phyloP scores from a whole-genome alignment of 2,113 vertebrate genomes.

The Colaptes auratus region DNA sequence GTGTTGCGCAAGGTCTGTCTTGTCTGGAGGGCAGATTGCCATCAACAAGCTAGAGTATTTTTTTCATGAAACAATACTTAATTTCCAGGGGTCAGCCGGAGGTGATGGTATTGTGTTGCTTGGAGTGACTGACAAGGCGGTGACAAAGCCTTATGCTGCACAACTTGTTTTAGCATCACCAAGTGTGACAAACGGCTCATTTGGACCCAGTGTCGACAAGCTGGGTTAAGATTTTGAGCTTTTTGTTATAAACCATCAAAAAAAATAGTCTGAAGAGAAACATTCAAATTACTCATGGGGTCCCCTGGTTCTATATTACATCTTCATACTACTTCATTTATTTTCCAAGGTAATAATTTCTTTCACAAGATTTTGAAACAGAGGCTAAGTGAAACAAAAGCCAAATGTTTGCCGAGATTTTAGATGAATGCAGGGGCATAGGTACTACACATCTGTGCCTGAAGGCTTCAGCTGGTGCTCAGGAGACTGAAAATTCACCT shows the following conservation, averaged over 20 bases:
- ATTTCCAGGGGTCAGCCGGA: constrained; percentile 24
- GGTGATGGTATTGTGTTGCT: constrained; percentile 21
- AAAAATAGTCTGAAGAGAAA: not conserved
- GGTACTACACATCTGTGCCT: not conserved
- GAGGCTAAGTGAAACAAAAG: not conserved
- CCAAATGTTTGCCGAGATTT: fast-evolving
- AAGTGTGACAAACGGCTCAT: fast-evolving
- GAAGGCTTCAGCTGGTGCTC: not conserved
- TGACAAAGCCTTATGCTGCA: not conserved
- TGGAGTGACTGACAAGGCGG: not conserved
- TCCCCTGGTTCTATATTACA: not conserved
- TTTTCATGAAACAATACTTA: not conserved
- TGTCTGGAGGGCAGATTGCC: constrained; percentile 46
- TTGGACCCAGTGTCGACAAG: fast-evolving
- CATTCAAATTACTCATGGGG: not conserved
- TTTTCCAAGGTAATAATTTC: not conserved
- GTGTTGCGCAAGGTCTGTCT: constrained; percentile 1
- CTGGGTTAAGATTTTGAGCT: not conserved
- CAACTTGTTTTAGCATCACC: not conserved
- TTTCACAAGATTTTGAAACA: not conserved
- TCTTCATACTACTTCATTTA: not conserved
- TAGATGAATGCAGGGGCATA: not conserved
- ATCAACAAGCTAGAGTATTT: not conserved
- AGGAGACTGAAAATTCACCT: not conserved
- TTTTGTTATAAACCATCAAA: not conserved